Base-by-base conservation (phyloP, 2,888 invertebrate genomes). In the Gryllus longicercus region DNA sequence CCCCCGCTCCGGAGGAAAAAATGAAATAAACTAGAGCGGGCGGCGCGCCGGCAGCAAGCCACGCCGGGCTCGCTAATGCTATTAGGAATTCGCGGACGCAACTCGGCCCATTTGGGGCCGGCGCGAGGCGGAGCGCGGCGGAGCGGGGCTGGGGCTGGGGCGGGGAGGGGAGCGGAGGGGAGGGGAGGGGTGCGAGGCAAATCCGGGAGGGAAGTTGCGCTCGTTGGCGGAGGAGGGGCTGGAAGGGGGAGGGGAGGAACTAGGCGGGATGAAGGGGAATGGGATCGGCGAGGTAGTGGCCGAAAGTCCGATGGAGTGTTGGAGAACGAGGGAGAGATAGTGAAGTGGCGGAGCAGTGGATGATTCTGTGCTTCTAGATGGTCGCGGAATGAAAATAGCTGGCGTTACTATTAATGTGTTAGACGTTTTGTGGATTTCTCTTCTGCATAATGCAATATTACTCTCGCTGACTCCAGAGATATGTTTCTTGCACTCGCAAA, bases 81-180 rank as follows among this genome's bases (percentile, higher is more conserved):
- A 63, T 63, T 63, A 63, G 63, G 63, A 63, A 63, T 63, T 63
- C 63, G 63, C 63, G 63, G 63, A 63, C 63, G 63, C 63, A 63
- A 63, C 63, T 63, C 63, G 16, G n/a, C 16, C 63, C 63, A 63
- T 63, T 63, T 63, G 63, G 63, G 63, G 63, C 63, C 63, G 63
- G n/a, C 14, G 63, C 63, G n/a, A 63, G n/a, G 14, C 63, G 16
- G 63, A 63, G 63, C n/a, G 14, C 4, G 16, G 63, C 3, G 63
- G n/a, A 1, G 11, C 38, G 38, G 38, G 5, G 21, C 21, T 1
- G 38, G 16, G 14, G 63, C 63, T 1, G 38, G 16, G 14, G 63
- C 63, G 3, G 18, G 63, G 2, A 63, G 63, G 63, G 21, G 21
- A 21, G 21, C 21, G 1, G 63, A 0, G 63, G 16, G 12, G n/a